These are phyloP conservation scores for Sebastes kiyomatsui DNA, from an alignment of 2,797 vertebrate genomes.

Conservation along the genomic window DNA sequence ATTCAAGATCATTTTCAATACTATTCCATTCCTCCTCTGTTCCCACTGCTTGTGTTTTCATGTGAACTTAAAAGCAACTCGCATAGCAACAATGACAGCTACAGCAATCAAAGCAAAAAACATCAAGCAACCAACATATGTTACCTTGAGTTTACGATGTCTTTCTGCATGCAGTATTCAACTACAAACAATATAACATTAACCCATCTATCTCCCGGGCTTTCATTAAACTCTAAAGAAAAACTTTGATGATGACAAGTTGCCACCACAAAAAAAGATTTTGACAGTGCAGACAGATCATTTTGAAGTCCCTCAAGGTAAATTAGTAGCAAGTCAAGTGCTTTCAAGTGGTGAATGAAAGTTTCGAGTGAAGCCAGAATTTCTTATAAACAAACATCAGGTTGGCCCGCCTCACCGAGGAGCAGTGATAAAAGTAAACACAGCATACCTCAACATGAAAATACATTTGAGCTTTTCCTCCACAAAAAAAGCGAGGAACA, in stretches of 20 bases:
- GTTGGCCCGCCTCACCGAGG: slow-evolving; percentile 56
- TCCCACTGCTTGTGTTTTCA: slow-evolving; percentile 28
- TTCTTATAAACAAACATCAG: slow-evolving; percentile 80
- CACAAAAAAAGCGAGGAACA: slow-evolving; percentile 47
- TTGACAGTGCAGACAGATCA: slow-evolving; percentile 77
- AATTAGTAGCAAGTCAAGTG: slow-evolving; percentile 83
- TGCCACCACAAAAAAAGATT: slow-evolving; percentile 75
- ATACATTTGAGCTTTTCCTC: slow-evolving; percentile 53
- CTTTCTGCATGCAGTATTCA: slow-evolving; percentile 47
- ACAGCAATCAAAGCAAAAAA: slow-evolving; percentile 30
- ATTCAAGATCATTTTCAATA: slow-evolving; percentile 39
- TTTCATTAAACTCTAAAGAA: slow-evolving; percentile 75
- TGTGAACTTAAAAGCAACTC: slow-evolving; percentile 26
- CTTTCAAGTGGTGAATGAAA: slow-evolving; percentile 88
- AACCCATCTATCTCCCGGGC: slow-evolving; percentile 60
- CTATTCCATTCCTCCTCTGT: slow-evolving; percentile 14
- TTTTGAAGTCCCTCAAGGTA: slow-evolving; percentile 81
- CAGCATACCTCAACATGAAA: slow-evolving; percentile 69
- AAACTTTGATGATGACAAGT: slow-evolving; percentile 81
- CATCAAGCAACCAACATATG: slow-evolving; percentile 19
- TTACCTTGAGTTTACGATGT: slow-evolving; percentile 47
- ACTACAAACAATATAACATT: slow-evolving; percentile 51
- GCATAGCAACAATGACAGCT: slow-evolving; percentile 23
- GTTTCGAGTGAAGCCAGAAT: slow-evolving; percentile 76
- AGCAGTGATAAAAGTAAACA: slow-evolving; percentile 75